Evolutionary conservation across 2,113 vertebrate genomes (phyloP), one percentile per base, ranked within the genome.

Genomic region (Phocoena phocoena): DNA sequence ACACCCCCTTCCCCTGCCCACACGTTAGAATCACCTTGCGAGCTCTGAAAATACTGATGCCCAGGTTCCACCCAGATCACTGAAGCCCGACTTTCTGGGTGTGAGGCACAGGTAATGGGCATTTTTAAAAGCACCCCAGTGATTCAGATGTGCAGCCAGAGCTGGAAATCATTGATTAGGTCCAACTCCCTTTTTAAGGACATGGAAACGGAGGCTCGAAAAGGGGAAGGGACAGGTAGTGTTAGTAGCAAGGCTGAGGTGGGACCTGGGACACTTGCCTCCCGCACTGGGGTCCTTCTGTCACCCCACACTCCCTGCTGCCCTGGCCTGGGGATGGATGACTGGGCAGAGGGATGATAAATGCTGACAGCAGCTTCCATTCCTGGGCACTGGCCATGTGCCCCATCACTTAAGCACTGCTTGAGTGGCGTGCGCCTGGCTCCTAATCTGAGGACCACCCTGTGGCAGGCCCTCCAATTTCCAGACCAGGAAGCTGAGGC

Each of bases 381-480:
- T 58, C 12, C 50, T 11, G 81, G 28, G 70, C 33, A 1, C 67
- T 36, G 20, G 11, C 8, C 14, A 5, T 1, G 28, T 25, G 79
- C 47, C 55, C 62, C 33, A 25, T 33, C 38, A 41, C 15, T 20
- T 47, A 44, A n/a, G 20, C 11, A 26, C 23, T 11, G 44, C 81
- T 33, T 15, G 18, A 44, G 36, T 1, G 2, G 50, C 0, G 2
- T 8, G 3, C 1, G 1, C 21, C n/a, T 8, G 41, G 65, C 73
- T n/a, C 36, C 44, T 41, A 2, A 11, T 17, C 71, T 73, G 14
- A 41, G 41, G 55, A 5, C 58, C 41, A 58, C 23, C 55, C 20
- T 41, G 8, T 0, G 33, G 21, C 8, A 13, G 53, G 47, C 3
- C 17, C 38, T 31, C 11, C 25, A 50, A 33, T 60, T 31, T 76